Conservation (phyloP, 2,888 invertebrate genomes). For the Rhingia rostrata region DNA sequence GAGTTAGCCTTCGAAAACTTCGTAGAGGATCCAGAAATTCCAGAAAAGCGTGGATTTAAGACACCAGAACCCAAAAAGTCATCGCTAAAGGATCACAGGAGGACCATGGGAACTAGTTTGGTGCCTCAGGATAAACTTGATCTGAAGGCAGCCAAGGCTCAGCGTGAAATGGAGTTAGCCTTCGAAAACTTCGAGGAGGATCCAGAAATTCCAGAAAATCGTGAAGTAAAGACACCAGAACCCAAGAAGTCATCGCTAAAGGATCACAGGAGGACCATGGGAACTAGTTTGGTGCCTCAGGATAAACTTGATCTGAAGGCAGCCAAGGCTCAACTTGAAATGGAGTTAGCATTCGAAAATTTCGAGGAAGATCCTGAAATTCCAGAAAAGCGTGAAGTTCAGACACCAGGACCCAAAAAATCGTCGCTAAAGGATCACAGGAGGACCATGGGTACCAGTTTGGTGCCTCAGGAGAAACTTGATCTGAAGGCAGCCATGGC, state of each 20-base stretch:
- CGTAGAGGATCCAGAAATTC: conserved; percentile 22
- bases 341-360: conserved; percentile 44
- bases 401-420: conserved; percentile 39
- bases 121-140: conserved; percentile 5
- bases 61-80: conserved; percentile 37
- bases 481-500: conserved; percentile 42
- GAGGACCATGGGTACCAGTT: conserved; percentile 29
- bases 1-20: conserved; percentile 53
- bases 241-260: neutral
- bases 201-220: neutral
- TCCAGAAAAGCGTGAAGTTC: neutral
- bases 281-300: neutral
- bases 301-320: conserved; percentile 21
- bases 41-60: neutral
- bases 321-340: conserved; percentile 14
- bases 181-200: conserved; percentile 60
- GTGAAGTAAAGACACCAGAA: conserved; percentile 40
- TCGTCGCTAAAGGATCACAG: neutral
- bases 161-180: conserved; percentile 37
- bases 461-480: neutral
- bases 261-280: conserved; percentile 37
- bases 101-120: neutral
- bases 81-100: neutral
- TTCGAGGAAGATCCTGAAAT: conserved; percentile 44
- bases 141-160: conserved; percentile 35